phyloP scores from a whole-genome alignment of 2,797 vertebrate species.

The Podargus strigoides region DNA sequence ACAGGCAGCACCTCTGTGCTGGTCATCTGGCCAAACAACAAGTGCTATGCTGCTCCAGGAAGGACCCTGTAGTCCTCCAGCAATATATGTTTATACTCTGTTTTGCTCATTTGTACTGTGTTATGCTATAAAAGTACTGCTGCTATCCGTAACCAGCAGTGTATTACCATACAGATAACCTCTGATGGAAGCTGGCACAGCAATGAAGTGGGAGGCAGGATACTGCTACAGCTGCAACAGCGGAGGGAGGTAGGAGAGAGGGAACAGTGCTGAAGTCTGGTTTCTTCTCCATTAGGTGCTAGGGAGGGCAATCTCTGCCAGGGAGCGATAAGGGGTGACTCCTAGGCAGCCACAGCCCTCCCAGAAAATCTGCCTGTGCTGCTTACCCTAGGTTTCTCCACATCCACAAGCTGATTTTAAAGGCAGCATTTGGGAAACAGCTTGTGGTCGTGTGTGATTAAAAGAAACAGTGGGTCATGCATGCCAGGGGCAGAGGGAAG shows the following conservation, averaged over 20 bases:
- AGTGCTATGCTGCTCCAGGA: neutral
- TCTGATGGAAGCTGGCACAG: neutral
- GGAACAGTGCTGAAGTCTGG: neutral
- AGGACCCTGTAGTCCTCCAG: neutral
- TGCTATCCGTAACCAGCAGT: neutral
- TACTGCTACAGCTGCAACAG: neutral
- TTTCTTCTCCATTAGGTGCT: neutral
- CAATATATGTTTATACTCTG: neutral
- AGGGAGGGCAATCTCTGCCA: neutral
- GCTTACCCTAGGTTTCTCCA: neutral
- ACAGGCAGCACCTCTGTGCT: neutral
- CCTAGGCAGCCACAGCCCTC: neutral
- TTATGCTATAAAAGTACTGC: neutral
- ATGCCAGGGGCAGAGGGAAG: neutral
- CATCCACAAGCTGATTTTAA: neutral
- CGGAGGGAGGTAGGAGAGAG: neutral
- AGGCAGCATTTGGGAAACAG: neutral
- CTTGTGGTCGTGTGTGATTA: neutral
- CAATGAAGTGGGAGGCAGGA: neutral
- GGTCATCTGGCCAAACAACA: neutral
- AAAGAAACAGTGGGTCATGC: neutral
- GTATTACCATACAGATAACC: neutral
- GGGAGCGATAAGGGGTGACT: neutral
- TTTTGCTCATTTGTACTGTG: neutral
- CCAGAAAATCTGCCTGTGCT: neutral